Evolutionary conservation across 2,113 vertebrate species (phyloP).

Genomic region (Sorex araneus): DNA sequence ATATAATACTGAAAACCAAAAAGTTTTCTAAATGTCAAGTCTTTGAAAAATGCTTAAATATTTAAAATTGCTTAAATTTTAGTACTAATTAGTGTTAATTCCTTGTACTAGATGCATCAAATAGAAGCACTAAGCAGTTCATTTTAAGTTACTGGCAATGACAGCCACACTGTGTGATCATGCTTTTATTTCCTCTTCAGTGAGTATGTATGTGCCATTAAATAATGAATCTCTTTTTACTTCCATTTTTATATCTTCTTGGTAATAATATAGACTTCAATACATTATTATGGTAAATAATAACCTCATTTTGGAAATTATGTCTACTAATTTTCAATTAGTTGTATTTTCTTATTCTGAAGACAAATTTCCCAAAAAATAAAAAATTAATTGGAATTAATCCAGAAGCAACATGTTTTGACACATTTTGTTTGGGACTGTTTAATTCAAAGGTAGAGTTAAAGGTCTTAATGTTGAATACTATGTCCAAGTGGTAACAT

Average conservation of each 20-base stretch:
- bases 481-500: fast-evolving
- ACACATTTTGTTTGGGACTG: not conserved
- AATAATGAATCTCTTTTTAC: slow-evolving; percentile 45
- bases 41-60: slow-evolving; percentile 50
- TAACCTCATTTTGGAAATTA: not conserved
- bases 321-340: not conserved
- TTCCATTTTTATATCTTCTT: slow-evolving; percentile 23
- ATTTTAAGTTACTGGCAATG: not conserved
- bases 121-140: not conserved
- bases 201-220: not conserved
- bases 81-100: slow-evolving; percentile 65
- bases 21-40: slow-evolving; percentile 50
- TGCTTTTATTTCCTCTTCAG: not conserved
- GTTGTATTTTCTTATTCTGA: not conserved
- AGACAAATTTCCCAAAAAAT: slow-evolving; percentile 10
- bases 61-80: not conserved
- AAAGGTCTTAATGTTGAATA: not conserved
- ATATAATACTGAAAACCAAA: slow-evolving; percentile 48
- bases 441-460: not conserved
- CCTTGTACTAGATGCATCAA: slow-evolving; percentile 35
- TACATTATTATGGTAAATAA: not conserved
- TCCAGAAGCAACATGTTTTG: fast-evolving
- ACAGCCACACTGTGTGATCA: not conserved
- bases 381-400: not conserved
- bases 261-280: slow-evolving; percentile 9